A percentile compares a stretch with the other conserved stretches of the same genome.
Conservation (phyloP, 1,140 invertebrate species). For the Tetraneura akinire region DNA sequence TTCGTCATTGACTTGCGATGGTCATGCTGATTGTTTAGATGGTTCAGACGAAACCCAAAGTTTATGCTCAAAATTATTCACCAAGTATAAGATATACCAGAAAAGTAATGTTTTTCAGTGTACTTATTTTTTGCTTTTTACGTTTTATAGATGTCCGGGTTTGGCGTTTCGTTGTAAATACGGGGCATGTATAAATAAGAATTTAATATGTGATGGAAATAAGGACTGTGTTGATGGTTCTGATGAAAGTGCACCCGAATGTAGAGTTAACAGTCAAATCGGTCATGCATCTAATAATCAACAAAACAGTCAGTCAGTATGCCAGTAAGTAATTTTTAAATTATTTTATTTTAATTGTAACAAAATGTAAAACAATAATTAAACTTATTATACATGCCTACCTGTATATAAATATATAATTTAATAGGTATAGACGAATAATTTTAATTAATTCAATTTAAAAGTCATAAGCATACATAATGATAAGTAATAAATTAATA, state of each 20-base stretch:
- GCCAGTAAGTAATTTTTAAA: background rate
- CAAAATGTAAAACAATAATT: too few relatives aligned
- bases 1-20: constrained; percentile 53
- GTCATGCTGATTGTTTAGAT: constrained; percentile 53
- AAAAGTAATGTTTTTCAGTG: background rate
- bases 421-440: too few relatives aligned
- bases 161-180: constrained; percentile 65
- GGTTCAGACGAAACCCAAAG: constrained; percentile 53
- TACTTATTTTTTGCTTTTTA: background rate
- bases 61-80: background rate
- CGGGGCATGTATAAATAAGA: constrained; percentile 65
- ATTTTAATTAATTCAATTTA: too few relatives aligned
- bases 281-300: constrained; percentile 67
- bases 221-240: constrained; percentile 69
- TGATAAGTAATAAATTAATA: too few relatives aligned
- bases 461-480: too few relatives aligned
- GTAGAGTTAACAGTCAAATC: constrained; percentile 62
- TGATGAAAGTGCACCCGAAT: constrained; percentile 62
- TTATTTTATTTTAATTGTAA: background rate
- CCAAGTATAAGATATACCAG: background rate
- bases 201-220: constrained; percentile 63
- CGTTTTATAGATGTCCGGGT: constrained; percentile 58
- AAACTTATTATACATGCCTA: too few relatives aligned
- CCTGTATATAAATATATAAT: too few relatives aligned
- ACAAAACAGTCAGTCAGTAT: background rate